Evolutionary conservation across 2,113 vertebrate species (phyloP), one percentile per base, ranked within the genome.

Genomic region (Nycticebus coucang): DNA sequence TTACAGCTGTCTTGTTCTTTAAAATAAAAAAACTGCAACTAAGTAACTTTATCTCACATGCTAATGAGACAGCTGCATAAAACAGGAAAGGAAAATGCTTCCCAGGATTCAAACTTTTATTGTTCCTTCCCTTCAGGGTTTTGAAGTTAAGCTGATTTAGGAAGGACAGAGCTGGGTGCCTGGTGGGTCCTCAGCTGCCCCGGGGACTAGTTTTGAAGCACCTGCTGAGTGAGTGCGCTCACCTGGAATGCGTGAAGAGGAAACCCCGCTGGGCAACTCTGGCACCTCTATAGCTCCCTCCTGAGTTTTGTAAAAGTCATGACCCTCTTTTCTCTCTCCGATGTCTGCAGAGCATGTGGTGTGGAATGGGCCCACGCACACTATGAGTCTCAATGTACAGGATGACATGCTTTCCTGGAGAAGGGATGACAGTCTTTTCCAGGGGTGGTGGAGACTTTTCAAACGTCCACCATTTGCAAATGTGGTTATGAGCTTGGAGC

Each of bases 211-310:
- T 12, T 21, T n/a, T 28, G 35, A 41, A 53, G 7, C 7, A 12
- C 0, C 0, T 10, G 11, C 0, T 3, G 7, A 28, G 0, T 3
- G 7, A 28, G 0, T 1, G 11, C 12, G 0, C 0, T 6, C 8
- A 69, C 0, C 0, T 0, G 15, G 2, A 11, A 33, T 22, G 50
- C 7, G 12, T 8, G 57, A 30, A 57, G 3, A 30, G 0, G 22
- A 7, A 57, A 6, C 28, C 21, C 0, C 9, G 0, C n/a, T 21
- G 4, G 15, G 0, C 1, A 17, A 71, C 12, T 0, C 5, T 21
- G 2, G 30, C 60, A 41, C 15, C 2, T 13, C 14, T 37, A 24
- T 0, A 0, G 68, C 22, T 33, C 33, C 14, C 35, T 22, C 0
- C 1, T 9, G 4, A 60, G 1, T n/a, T 14, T 8, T 6, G 10